phyloP scores from a whole-genome alignment of 2,888 invertebrate genomes.

The Rhingia campestris region DNA sequence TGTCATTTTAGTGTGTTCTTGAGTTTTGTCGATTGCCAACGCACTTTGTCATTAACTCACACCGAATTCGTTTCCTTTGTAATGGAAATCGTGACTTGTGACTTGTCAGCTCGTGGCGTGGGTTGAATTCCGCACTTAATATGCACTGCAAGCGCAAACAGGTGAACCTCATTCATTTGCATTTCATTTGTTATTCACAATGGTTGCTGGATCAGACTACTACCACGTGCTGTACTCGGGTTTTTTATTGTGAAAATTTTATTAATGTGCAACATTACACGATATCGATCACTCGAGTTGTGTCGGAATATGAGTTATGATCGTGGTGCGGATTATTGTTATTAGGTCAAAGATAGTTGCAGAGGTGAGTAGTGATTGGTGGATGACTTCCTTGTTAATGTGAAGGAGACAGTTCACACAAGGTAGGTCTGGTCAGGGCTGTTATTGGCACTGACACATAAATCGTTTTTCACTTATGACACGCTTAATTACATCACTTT shows the following conservation, averaged over 20 bases:
- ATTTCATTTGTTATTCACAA: constrained; percentile 8
- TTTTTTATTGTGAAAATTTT: neutral
- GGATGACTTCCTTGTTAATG: no score
- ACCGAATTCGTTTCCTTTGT: neutral
- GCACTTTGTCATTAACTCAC: neutral
- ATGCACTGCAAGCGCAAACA: constrained; percentile 3
- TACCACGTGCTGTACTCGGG: neutral
- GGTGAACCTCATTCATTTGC: constrained; percentile 15
- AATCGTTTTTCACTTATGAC: no score
- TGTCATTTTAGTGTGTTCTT: constrained; percentile 25
- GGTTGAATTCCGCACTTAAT: neutral
- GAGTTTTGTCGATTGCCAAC: constrained; percentile 15
- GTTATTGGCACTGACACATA: no score
- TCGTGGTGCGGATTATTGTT: no score
- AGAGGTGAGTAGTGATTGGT: no score
- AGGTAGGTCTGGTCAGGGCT: no score
- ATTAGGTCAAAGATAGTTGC: neutral
- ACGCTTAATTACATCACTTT: no score
- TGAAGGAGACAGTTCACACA: no score
- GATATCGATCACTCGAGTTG: neutral
- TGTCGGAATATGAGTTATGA: neutral
- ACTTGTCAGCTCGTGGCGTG: neutral
- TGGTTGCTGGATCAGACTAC: neutral
- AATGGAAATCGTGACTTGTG: neutral
- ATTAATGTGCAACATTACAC: constrained; percentile 1